Evolutionary conservation across 2,113 vertebrate genomes (phyloP).

Genomic region (Ia io): DNA sequence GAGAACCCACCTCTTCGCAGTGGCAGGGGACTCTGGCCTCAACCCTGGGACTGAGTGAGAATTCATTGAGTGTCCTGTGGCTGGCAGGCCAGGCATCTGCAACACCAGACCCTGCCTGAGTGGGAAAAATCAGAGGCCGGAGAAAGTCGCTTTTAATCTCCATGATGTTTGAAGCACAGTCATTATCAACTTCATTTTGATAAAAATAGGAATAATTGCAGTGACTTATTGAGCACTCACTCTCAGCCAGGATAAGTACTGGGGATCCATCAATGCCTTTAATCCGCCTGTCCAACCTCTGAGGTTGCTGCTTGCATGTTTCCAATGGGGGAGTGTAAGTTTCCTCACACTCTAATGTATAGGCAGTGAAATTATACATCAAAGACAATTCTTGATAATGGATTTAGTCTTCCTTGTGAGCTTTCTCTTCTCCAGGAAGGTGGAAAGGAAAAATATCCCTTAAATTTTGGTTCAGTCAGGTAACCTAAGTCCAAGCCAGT

Average conservation of each 20-base stretch:
- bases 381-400: background rate
- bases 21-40: background rate
- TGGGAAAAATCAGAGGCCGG: background rate
- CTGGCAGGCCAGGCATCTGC: background rate
- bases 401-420: background rate
- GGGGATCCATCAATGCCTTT: rapidly evolving
- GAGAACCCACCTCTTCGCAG: background rate
- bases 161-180: background rate
- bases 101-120: background rate
- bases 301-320: background rate
- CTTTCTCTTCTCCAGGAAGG: background rate
- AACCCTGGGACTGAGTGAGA: background rate
- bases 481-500: background rate
- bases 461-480: background rate
- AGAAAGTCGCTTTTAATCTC: background rate
- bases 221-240: background rate
- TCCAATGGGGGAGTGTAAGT: background rate
- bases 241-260: background rate
- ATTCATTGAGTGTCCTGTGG: background rate
- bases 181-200: background rate
- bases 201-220: background rate
- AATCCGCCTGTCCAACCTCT: rapidly evolving
- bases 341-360: background rate
- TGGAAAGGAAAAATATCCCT: background rate
- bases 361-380: background rate